Evolutionary conservation across 1,140 invertebrate genomes (phyloP).

Genomic region (Centruroides vittatus): DNA sequence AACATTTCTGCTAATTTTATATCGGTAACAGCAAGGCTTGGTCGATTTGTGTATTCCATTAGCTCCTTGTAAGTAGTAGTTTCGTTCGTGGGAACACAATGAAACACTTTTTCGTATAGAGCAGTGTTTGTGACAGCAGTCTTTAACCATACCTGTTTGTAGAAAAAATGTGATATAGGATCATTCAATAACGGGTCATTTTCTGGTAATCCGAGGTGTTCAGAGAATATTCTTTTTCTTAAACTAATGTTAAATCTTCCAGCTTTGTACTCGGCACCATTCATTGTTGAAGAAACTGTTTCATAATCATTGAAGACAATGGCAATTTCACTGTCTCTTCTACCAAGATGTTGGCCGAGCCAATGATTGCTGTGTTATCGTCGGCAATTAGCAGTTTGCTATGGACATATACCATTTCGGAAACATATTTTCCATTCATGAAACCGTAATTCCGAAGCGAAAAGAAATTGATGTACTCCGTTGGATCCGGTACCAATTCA

Average conservation of each 20-base stretch:
- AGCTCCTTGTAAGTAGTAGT: too few relatives aligned
- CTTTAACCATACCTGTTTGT: conserved; percentile 58
- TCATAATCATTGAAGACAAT: conserved; percentile 65
- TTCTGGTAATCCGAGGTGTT: conserved; percentile 23
- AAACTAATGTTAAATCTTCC: conserved; percentile 73
- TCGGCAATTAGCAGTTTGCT: conserved; percentile 92
- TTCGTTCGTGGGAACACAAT: neutral
- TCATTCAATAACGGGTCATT: conserved; percentile 44
- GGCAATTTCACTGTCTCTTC: conserved; percentile 86
- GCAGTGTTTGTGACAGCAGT: conserved; percentile 63
- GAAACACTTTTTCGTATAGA: conserved; percentile 63
- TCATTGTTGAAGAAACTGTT: too few relatives aligned
- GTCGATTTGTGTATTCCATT: too few relatives aligned
- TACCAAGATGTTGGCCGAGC: conserved; percentile 92
- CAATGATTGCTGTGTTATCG: conserved; percentile 77
- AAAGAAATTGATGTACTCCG: neutral
- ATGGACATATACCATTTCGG: conserved; percentile 93
- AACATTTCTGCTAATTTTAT: too few relatives aligned
- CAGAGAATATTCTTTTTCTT: conserved; percentile 62
- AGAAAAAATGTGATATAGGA: conserved; percentile 58
- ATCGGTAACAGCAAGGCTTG: too few relatives aligned
- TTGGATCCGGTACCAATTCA: conserved; percentile 13
- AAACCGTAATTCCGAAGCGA: too few relatives aligned
- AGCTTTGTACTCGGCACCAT: conserved; percentile 55
- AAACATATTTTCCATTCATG: conserved; percentile 37